Conservation (phyloP, 2,113 vertebrate genomes). For the Hippocampus mohnikei region DNA sequence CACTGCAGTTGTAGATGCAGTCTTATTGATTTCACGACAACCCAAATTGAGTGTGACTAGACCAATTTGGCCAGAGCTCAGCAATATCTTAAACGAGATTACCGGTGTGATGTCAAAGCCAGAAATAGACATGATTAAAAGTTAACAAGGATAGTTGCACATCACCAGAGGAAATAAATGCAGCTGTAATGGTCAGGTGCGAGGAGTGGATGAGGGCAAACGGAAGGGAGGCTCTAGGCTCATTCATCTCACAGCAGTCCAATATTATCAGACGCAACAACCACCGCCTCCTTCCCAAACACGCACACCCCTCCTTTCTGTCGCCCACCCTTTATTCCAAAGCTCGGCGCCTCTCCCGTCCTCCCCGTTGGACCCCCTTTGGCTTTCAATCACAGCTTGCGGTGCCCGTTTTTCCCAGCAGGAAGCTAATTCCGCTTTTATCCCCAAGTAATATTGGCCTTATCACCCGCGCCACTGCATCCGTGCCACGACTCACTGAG, state of each 20-base stretch:
- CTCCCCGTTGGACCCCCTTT: slow-evolving; percentile 17
- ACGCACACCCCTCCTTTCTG: slow-evolving; percentile 13
- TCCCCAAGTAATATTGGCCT: slow-evolving; percentile 65
- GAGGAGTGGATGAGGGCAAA: neutral
- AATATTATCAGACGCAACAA: slow-evolving; percentile 37
- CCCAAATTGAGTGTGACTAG: neutral
- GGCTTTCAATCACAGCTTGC: slow-evolving; percentile 48
- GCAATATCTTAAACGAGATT: neutral
- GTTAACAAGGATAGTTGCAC: neutral
- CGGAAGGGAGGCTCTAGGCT: slow-evolving; percentile 14
- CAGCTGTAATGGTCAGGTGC: slow-evolving; percentile 3
- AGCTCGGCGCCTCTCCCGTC: slow-evolving; percentile 1
- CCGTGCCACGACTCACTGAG: slow-evolving; percentile 37
- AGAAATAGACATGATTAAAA: neutral
- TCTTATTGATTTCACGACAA: neutral
- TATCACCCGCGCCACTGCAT: slow-evolving; percentile 52
- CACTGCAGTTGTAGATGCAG: neutral
- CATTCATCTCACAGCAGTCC: slow-evolving; percentile 48
- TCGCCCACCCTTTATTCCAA: slow-evolving; percentile 5
- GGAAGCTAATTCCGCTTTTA: slow-evolving; percentile 67
- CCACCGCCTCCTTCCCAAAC: neutral
- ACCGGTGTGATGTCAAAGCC: neutral
- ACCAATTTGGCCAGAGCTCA: neutral
- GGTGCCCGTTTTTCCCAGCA: slow-evolving; percentile 55
- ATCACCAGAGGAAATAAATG: neutral